These are phyloP conservation scores for Huso huso DNA, from an alignment of 2,797 vertebrate species.

Conservation along the genomic window DNA sequence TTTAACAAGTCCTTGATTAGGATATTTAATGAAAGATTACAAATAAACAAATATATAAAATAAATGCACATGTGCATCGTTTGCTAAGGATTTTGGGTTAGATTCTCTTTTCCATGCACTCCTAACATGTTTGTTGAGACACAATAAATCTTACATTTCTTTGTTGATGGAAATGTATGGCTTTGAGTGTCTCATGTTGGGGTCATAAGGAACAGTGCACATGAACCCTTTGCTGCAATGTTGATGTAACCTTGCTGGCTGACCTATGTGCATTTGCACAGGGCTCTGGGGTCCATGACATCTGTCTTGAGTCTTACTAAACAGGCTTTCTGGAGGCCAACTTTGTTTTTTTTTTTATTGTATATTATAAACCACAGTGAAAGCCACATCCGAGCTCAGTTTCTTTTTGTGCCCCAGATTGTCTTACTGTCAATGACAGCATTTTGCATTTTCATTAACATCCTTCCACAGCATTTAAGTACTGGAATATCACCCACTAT, in stretches of 20 bases:
- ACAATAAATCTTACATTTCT: neutral
- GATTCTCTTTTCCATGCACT: too few species aligned
- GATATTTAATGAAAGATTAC: too few species aligned
- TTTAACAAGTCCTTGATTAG: too few species aligned
- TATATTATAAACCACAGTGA: constrained; percentile 35
- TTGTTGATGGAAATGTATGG: constrained; percentile 3
- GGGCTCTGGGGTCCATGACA: constrained; percentile 41
- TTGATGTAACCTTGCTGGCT: constrained; percentile 31
- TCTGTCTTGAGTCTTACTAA: constrained; percentile 33
- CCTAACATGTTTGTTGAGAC: neutral
- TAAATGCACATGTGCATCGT: too few species aligned
- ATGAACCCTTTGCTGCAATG: constrained; percentile 25
- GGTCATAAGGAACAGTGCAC: constrained; percentile 29
- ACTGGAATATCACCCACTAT: constrained; percentile 42
- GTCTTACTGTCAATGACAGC: constrained; percentile 53
- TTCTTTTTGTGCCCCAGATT: constrained; percentile 33
- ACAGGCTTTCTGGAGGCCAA: constrained; percentile 26
- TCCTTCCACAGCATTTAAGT: constrained; percentile 33
- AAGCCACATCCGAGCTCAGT: constrained; percentile 29
- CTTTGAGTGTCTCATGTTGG: constrained; percentile 24
- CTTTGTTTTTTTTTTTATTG: constrained; percentile 29
- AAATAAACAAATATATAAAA: too few species aligned
- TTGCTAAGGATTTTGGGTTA: too few species aligned
- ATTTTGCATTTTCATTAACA: constrained; percentile 52
- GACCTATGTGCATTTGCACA: constrained; percentile 35